Evolutionary conservation across 1,140 invertebrate genomes (phyloP).

Genomic region (Lepidurus apus): DNA sequence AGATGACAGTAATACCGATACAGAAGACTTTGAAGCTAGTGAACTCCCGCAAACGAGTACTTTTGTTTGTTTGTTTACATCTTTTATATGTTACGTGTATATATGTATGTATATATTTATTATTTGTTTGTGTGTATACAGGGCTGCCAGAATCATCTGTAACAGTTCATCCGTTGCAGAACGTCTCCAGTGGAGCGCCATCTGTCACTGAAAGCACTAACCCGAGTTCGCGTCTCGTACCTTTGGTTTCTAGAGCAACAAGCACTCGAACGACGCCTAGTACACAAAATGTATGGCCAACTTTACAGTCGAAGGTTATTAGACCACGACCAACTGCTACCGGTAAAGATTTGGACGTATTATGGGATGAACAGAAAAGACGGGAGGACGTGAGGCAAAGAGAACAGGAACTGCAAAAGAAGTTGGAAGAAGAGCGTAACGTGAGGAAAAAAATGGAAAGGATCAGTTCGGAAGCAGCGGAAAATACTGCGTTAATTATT

Average conservation of each 20-base stretch:
- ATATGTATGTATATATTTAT: no score
- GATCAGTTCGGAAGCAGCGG: slow-evolving; percentile 64
- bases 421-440: slow-evolving; percentile 28
- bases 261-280: background rate
- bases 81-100: background rate
- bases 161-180: background rate
- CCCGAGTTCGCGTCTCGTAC: background rate
- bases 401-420: background rate
- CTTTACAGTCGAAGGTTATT: background rate
- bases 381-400: background rate
- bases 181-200: background rate
- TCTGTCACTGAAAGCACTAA: background rate
- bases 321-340: background rate
- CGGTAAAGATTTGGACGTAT: background rate
- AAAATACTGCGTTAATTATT: slow-evolving; percentile 70
- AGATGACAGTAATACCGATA: slow-evolving; percentile 42
- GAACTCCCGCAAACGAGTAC: background rate
- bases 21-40: background rate
- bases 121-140: background rate
- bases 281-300: background rate
- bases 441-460: slow-evolving; percentile 50
- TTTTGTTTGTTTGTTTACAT: background rate
- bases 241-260: background rate
- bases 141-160: background rate
- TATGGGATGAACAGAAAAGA: background rate